Conservation (phyloP, 1,140 invertebrate species). For the Drosophila tropicalis region DNA sequence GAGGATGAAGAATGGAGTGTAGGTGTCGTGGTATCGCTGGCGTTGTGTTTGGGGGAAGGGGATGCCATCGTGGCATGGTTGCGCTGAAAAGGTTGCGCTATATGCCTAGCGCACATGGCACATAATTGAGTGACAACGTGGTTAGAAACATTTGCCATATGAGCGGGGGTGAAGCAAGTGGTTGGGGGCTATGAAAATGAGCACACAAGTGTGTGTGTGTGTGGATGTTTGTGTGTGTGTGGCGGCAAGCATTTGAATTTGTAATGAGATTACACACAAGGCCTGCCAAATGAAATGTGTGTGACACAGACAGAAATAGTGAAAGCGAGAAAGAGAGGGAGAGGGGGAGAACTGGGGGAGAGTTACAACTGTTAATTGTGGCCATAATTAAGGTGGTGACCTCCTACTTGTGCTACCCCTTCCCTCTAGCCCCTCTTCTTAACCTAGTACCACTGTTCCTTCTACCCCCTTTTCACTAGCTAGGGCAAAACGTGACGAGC, state of each 20-base stretch:
- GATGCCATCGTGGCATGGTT: conserved; percentile 22
- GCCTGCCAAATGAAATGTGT: conserved; percentile 72
- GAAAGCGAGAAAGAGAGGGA: background rate
- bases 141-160: conserved; percentile 73
- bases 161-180: conserved; percentile 18
- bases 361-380: conserved; percentile 75
- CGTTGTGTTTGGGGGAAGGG: background rate
- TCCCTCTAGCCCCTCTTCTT: background rate
- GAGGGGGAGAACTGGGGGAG: background rate
- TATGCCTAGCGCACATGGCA: conserved; percentile 70
- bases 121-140: conserved; percentile 79
- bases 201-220: conserved; percentile 38
- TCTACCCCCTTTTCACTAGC: conserved; percentile 35
- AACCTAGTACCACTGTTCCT: background rate
- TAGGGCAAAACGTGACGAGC: conserved; percentile 53
- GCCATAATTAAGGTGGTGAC: conserved; percentile 73
- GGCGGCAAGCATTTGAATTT: conserved; percentile 71
- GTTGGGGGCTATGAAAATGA: conserved; percentile 4
- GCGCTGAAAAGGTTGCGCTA: conserved; percentile 68
- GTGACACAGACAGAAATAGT: background rate
- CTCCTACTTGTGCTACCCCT: background rate
- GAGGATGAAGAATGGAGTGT: background rate
- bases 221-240: conserved; percentile 7
- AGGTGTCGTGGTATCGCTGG: background rate
- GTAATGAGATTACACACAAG: conserved; percentile 75